Base-by-base conservation (phyloP, 2,797 vertebrate genomes). In the Pachyuromys duprasi region DNA sequence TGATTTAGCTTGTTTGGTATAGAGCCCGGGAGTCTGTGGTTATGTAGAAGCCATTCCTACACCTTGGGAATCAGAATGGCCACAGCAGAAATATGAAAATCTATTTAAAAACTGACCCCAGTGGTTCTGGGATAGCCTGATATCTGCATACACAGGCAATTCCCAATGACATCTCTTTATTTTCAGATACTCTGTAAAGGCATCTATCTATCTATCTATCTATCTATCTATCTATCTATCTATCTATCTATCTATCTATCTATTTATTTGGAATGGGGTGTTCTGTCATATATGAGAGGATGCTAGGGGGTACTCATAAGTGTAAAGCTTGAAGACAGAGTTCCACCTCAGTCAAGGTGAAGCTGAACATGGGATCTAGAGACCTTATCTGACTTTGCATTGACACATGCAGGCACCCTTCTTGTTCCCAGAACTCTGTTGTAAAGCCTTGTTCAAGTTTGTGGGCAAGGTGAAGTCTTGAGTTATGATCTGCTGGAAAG, bases 371-470 rank as follows among this genome's bases (percentile, higher is more conserved):
- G 69, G 78, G 53, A 78, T 53, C 28, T 90, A 60, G 84, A 74
- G 70, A 33, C n/a, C 20, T 86, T 22, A 26, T 89, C n/a, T 93
- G 76, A 60, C 49, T 91, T 95, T 33, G 84, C 95, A 92, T 74
- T 0, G 3, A 87, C 60, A 92, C 70, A 62, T 92, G 82, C 39
- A 98, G 87, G 94, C 96, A 82, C 93, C 3, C 76, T 94, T 89
- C 87, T 95, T 97, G 94, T 93, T 93, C 80, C 96, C 94, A 90
- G 53, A 97, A 95, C 93, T 96, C 93, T 39, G 84, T 95, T 94
- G 62, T 86, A 96, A 92, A 96, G 87, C 89, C 91, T 75, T 28
- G 87, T 97, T 97, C 94, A 95, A 49, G 90, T 87, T 98, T 82
- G 89, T 92, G 86, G 94, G 69, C 96, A 95, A 97, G 89, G 90